phyloP scores from a whole-genome alignment of 2,888 invertebrate species.

The Caenorhabditis sp. region DNA sequence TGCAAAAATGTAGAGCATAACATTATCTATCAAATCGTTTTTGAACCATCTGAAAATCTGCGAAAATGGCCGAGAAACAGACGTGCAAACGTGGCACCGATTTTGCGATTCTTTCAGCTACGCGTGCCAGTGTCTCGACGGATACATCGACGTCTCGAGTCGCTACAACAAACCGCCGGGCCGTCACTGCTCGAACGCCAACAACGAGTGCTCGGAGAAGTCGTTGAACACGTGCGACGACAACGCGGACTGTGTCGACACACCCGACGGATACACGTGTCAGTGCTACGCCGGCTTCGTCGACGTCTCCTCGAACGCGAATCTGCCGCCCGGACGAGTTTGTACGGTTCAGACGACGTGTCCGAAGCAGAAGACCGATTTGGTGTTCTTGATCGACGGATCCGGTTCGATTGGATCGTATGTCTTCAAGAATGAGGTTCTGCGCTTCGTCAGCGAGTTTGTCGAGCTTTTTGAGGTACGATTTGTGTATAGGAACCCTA shows the following conservation, averaged over 20 bases:
- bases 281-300: constrained; percentile 78
- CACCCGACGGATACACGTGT: constrained; percentile 78
- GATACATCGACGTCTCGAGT: constrained; percentile 78
- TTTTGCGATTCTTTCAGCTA: too few relatives aligned
- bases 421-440: constrained; percentile 78
- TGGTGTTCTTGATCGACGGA: constrained; percentile 79
- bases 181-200: constrained; percentile 75
- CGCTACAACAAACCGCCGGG: constrained; percentile 74
- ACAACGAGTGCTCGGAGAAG: constrained; percentile 76
- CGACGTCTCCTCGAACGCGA: constrained; percentile 78
- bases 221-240: constrained; percentile 78
- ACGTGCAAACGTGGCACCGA: too few relatives aligned
- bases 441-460: constrained; percentile 78
- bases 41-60: too few relatives aligned
- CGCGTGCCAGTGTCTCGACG: constrained; percentile 71
- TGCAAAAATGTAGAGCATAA: too few relatives aligned
- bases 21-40: too few relatives aligned
- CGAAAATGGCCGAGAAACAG: too few relatives aligned
- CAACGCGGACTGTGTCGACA: constrained; percentile 79
- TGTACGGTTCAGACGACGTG: constrained; percentile 79
- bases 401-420: constrained; percentile 79
- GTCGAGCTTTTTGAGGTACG: constrained; percentile 79
- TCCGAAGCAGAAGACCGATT: constrained; percentile 76
- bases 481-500: too few relatives aligned
- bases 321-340: constrained; percentile 78